phyloP scores from a whole-genome alignment of 2,113 vertebrate genomes.

The Myiagra hebetior region DNA sequence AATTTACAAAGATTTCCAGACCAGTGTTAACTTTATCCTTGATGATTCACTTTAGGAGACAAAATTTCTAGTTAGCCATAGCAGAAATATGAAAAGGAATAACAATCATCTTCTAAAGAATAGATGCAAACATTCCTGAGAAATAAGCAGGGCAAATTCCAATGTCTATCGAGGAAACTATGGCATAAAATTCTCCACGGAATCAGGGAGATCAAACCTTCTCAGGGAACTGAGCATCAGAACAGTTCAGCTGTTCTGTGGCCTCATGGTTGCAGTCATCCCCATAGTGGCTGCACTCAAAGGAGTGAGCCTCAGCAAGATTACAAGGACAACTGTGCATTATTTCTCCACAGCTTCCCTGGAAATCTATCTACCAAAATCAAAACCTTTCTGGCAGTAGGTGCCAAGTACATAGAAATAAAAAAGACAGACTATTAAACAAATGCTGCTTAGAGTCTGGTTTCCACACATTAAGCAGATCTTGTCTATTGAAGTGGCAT shows the following conservation, averaged over 20 bases:
- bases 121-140: background rate
- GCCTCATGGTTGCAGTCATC: background rate
- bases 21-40: background rate
- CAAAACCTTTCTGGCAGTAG: background rate
- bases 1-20: background rate
- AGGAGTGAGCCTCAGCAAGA: background rate
- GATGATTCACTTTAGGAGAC: background rate
- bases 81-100: background rate
- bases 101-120: background rate
- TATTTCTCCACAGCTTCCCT: background rate
- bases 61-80: background rate
- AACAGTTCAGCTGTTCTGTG: background rate
- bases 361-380: background rate
- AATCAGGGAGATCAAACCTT: background rate
- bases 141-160: background rate
- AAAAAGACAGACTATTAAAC: background rate
- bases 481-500: background rate
- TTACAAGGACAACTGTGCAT: background rate
- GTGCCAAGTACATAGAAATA: background rate
- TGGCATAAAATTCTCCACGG: background rate
- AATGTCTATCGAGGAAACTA: background rate
- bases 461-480: background rate
- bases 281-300: background rate
- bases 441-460: background rate
- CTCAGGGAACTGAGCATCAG: background rate